phyloP scores from a whole-genome alignment of 2,113 vertebrate genomes.

The Equus quagga region DNA sequence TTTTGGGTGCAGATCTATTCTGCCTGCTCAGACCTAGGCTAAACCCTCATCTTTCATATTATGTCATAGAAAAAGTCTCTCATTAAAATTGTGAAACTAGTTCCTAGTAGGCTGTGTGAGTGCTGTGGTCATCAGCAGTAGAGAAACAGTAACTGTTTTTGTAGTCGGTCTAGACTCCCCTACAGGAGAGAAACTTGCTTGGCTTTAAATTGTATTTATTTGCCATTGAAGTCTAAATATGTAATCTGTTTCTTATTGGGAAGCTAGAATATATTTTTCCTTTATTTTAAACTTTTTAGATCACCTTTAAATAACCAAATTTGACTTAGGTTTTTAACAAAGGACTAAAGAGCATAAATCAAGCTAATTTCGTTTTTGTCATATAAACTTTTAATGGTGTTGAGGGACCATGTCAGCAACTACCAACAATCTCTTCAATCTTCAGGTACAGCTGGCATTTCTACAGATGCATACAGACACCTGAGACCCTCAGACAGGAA shows the following conservation, averaged over 20 bases:
- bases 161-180: constrained; percentile 35
- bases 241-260: constrained; percentile 69
- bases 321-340: constrained; percentile 73
- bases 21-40: constrained; percentile 61
- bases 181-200: constrained; percentile 43
- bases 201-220: constrained; percentile 71
- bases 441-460: constrained; percentile 84
- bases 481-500: constrained; percentile 81
- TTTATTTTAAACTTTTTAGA: constrained; percentile 71
- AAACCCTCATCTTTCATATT: background rate
- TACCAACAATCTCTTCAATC: constrained; percentile 70
- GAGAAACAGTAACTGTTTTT: constrained; percentile 71
- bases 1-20: constrained; percentile 42
- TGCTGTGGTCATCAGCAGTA: constrained; percentile 43
- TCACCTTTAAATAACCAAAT: constrained; percentile 74
- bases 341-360: constrained; percentile 76
- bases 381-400: constrained; percentile 70
- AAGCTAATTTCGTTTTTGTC: constrained; percentile 74
- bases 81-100: constrained; percentile 57
- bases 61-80: constrained; percentile 38
- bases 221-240: constrained; percentile 69
- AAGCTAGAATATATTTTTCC: constrained; percentile 70
- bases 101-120: constrained; percentile 41
- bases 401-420: constrained; percentile 87
- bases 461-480: constrained; percentile 63